Base-by-base conservation (phyloP, 2,888 invertebrate species). In the Sialis fuliginosa region DNA sequence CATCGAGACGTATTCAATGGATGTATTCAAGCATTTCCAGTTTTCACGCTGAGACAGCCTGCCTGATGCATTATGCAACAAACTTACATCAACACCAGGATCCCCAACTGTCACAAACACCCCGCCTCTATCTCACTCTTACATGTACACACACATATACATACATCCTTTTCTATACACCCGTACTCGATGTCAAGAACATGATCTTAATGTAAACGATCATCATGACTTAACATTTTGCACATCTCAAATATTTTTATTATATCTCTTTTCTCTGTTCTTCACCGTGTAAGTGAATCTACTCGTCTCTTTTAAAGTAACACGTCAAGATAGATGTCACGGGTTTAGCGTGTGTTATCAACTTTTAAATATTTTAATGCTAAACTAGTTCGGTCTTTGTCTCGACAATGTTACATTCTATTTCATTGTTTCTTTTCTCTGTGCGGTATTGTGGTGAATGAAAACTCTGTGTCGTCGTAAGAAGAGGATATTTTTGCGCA, bases 1-100 rank as follows among this genome's bases (percentile, higher is more conserved):
- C 31, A 22, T 32, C 42, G 10, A 32, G 32, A 42, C 22, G 32
- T 42, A 42, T 42, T 42, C 42, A 42, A 42, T 42, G 32, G 42
- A 42, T 42, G 42, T 42, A 32, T 32, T 42, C 42, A 42, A 42
- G 31, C 42, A 42, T 42, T 42, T 42, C 42, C 42, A 42, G 42
- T 42, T 42, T 42, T 42, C 42, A 42, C 42, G 42, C 42, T 31
- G 32, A 10, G 42, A 10, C 32, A 32, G 22, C 31, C 32, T 32
- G 42, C 42, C 42, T 42, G 32, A 42, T 42, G 31, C 42, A 42
- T 42, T 30, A 42, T 42, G 42, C 42, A 42, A 42, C 39, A 39
- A 32, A 31, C 10, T 32, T 10, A 32, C 42, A 13, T 22, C 39
- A 31, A n/a, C 42, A 42, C 42, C 31, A 7, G 10, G 4, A 31